Evolutionary conservation across 2,797 vertebrate species (phyloP), one percentile per base, ranked within the genome.

Genomic region (Aldrovandia affinis): DNA sequence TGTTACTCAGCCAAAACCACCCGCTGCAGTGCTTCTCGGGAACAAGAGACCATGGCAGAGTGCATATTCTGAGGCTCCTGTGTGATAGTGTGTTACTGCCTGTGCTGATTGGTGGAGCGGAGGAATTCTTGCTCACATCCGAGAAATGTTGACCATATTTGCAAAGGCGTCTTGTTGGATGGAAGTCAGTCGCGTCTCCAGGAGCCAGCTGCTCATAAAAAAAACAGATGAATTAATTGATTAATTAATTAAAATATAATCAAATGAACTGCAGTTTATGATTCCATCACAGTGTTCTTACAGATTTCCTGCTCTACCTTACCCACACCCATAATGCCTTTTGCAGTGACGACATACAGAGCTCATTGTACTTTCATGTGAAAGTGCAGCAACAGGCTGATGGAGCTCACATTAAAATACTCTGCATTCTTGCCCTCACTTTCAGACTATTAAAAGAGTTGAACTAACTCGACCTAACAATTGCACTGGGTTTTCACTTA

Each of bases 131-230:
- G 97, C 98, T 98, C 94, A 99, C 98, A 99, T 98, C 84, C 95
- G 95, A 83, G 98, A 98, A 90, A 99, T 97, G 94, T 99, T 99
- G 90, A 96, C 94, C 89, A 98, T 92, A 91, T 93, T 94, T 89
- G 95, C 93, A 86, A 99, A 99, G 28, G 96, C 96, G 0, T 91
- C 94, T 73, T 93, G 89, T 68, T 96, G 96, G 86, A 99, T 92
- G 20, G 94, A 95, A 75, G 91, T 92, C 86, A 99, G 93, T 50
- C 93, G 94, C 39, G 98, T 99, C 92, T 99, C 98, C 89, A 95
- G 93, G 89, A 99, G 94, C 87, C 96, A 97, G 92, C 98, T 99
- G 90, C 22, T 87, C 87, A 88, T 86, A 86, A 91, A 81, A 83
- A 85, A 83, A 88, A 70, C 10, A 61, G 78, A 73, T 36, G 10